Evolutionary conservation across 2,888 invertebrate genomes (phyloP), one percentile per base, ranked within the genome.

Genomic region (Monochamus alternatus): DNA sequence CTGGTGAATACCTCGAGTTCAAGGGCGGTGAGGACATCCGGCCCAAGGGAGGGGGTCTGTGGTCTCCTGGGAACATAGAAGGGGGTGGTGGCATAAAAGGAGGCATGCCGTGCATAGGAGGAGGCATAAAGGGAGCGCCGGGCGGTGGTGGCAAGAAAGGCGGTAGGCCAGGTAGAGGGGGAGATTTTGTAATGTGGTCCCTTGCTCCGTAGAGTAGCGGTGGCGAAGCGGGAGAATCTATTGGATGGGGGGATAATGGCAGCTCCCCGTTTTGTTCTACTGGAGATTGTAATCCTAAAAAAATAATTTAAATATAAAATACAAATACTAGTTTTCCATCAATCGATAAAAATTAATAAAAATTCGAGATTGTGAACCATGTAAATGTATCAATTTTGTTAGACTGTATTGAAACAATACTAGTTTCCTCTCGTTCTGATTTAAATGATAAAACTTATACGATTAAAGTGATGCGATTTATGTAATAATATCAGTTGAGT

Each of bases 141-240:
- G 93, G 92, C 65, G 94, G 93, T 76, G 94, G 91, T 55, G 92
- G 93, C 72, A 93, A 92, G 82, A 93, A 90, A 77, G 93, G 91
- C 75, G 91, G 92, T 86, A 91, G 89, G 75, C 90, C 91, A 55
- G 91, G 90, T 78, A 90, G 90, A 59, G 89, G 91, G 8, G 90
- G 90, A 65, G 89, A 87, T 75, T 87, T 88, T n/a, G 88, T 87
- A 65, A 89, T 82, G 76, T 87, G 87, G 74, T 88, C 87, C 81
- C 84, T 88, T 72, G 85, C 86, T 79, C 81, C 89, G 80, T 83
- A 90, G 87, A 87, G 86, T 76, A 89, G 87, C 75, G 89, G 91
- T 83, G 85, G 89, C 74, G 87, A 89, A 73, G 88, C 88, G 79
- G 88, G 88, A 78, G 88, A 89, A 85, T 89, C 89, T 47, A 89